Evolutionary conservation across 2,797 vertebrate species (phyloP), one percentile per base, ranked within the genome.

Genomic region (Cynopterus sphinx): DNA sequence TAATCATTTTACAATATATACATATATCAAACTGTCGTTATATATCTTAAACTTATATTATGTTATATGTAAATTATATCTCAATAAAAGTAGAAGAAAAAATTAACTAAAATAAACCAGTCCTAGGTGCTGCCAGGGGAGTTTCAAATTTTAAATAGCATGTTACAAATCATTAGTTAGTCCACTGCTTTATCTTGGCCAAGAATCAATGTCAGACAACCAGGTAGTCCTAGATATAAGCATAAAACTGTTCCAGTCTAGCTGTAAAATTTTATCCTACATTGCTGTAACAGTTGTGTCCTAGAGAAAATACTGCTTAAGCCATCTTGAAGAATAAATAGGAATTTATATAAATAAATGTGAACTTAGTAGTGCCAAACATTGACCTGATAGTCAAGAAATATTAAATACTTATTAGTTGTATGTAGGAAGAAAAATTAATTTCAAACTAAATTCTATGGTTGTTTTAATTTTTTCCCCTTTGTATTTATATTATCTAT

Each of bases 331-430:
- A 31, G 12, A 87, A 95, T 51, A 82, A 86, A 85, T 13, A 95
- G 36, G 22, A 26, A 94, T 84, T 94, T 84, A 63, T 17, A 3
- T 41, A 85, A 67, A 81, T 61, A 57, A 57, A 57, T 85, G 68
- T 94, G 33, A 94, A 70, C 63, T 55, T 75, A 91, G 73, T 57
- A 82, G 68, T 77, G 17, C 6, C 31, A 88, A 28, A 53, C 31
- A 89, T 92, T 86, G 89, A 75, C 9, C 90, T 94, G 68, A 86
- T 81, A 96, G n/a, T 63, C 39, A 92, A 77, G 70, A 95, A 86
- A 95, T 95, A 77, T 59, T 92, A 70, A 70, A 65, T 82, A 90
- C n/a, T 85, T 91, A 6, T 82, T 87, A 84, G 68, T 79, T 95
- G 31, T 33, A 74, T 68, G 24, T 67, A 84, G 57, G 93, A 77